These are phyloP conservation scores for Phenacoccus solenopsis DNA, from an alignment of 1,140 invertebrate genomes.

Conservation along the genomic window DNA sequence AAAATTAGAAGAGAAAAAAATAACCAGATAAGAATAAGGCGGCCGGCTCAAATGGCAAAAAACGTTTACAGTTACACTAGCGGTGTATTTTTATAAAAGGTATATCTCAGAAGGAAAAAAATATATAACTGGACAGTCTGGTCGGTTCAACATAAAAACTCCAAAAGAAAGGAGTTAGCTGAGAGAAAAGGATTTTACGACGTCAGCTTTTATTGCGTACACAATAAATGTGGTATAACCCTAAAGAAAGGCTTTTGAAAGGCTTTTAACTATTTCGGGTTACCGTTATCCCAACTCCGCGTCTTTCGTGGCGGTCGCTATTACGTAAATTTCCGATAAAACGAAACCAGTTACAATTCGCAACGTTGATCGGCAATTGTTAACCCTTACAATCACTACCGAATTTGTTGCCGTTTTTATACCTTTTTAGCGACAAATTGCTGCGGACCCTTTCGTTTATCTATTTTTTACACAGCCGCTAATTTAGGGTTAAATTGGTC, in stretches of 20 bases:
- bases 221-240: neutral
- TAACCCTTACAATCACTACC: neutral
- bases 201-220: neutral
- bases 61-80: neutral
- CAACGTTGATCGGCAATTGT: neutral
- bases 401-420: neutral
- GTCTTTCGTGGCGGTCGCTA: neutral
- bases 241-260: neutral
- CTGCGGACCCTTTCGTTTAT: neutral
- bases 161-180: neutral
- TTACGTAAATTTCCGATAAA: neutral
- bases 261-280: slow-evolving; percentile 1
- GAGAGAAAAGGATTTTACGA: neutral
- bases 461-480: neutral
- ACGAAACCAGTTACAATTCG: neutral
- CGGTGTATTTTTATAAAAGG: neutral
- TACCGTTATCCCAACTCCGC: neutral
- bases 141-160: neutral
- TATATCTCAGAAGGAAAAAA: neutral
- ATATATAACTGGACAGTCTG: neutral
- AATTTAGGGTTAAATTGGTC: neutral
- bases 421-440: neutral
- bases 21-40: no score
- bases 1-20: no score
- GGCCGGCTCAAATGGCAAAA: neutral